phyloP scores from a whole-genome alignment of 2,797 vertebrate genomes.

The Prionace glauca region DNA sequence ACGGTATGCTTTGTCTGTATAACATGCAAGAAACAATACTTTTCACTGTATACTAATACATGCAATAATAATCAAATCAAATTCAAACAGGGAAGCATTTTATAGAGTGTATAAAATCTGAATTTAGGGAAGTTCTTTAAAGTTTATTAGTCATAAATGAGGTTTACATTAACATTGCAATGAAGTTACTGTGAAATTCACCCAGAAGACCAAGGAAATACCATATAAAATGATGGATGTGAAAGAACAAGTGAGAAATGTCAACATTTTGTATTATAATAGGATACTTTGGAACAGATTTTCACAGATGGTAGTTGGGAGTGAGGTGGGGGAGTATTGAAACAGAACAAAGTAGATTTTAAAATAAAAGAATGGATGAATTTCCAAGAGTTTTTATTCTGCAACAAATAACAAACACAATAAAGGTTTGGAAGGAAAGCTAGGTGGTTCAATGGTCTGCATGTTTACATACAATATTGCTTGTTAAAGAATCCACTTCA shows the following conservation, averaged over 20 bases:
- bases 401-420: not conserved
- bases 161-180: too few species aligned
- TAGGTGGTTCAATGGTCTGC: not conserved
- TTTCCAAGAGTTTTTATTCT: not conserved
- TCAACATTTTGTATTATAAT: not conserved
- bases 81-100: not conserved
- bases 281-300: not conserved
- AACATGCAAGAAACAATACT: too few species aligned
- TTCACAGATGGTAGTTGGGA: not conserved
- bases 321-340: not conserved
- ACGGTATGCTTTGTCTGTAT: too few species aligned
- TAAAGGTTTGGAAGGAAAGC: not conserved
- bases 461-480: not conserved
- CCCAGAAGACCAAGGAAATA: not conserved
- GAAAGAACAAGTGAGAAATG: not conserved
- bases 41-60: too few species aligned
- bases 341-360: not conserved
- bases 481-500: not conserved
- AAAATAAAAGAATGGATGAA: not conserved
- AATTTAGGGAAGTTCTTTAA: not conserved
- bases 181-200: too few species aligned
- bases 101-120: not conserved
- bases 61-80: too few species aligned
- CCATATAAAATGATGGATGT: not conserved
- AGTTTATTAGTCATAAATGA: too few species aligned